Base-by-base conservation (phyloP, 2,113 vertebrate species). In the Actenoides lindsayi region DNA sequence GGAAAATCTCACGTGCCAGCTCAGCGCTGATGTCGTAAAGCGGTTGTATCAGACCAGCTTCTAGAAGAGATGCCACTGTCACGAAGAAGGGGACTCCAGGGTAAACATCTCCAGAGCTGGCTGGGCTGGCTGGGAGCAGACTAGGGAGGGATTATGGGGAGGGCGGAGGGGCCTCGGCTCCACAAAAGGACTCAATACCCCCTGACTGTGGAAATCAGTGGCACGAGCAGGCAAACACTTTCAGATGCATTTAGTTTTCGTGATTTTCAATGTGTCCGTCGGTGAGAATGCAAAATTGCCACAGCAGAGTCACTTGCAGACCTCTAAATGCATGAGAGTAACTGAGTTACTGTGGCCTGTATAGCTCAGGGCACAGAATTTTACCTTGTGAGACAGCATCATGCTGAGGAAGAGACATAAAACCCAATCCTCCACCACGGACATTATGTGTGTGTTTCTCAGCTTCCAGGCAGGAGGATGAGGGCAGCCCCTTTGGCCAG, bases 241-340 rank as follows among this genome's bases (percentile, higher is more conserved):
- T 48, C 9, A 13, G 54, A 20, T 41, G 20, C 15, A 4, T 69
- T 83, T 41, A 20, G 6, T 51, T 67, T 68, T 75, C 27, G 16
- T 6, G 30, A 42, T 23, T 77, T 82, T 41, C 64, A 67, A 44
- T 3, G 17, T 1, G 0, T 60, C 31, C 6, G 1, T 37, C 5
- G 25, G 23, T 31, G 59, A 60, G 33, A 78, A 85, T 28, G n/a
- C 13, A 16, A n/a, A 71, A 42, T 71, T 25, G 21, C 53, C 50
- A 9, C 23, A 51, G 48, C 31, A 35, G 27, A 87, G 59, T 30
- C 42, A 41, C 30, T 41, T 41, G 20, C 75, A 59, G 63, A 16
- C 12, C 41, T 56, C 33, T 42, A 27, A 42, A 59, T 31, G 10
- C 19, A 64, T 5, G 31, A 19, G 48, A 60, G 25, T 23, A 68